Evolutionary conservation across 2,888 invertebrate species (phyloP).

Genomic region (Amitus sp.): DNA sequence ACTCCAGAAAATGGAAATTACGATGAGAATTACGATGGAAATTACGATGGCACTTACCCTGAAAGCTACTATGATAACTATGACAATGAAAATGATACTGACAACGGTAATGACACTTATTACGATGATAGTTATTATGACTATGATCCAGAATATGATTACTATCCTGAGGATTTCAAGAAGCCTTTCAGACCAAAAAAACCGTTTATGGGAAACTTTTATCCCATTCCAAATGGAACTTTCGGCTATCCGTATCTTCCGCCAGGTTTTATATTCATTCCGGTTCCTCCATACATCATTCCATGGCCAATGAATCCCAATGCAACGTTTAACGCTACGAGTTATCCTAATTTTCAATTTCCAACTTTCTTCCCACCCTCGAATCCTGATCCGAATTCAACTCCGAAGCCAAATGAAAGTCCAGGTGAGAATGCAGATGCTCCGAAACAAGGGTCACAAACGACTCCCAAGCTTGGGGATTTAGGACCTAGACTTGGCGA

Average conservation of each 20-base stretch:
- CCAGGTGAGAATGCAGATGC: not conserved
- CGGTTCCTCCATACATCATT: not conserved
- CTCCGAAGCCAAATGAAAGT: constrained; percentile 18
- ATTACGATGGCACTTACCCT: not conserved
- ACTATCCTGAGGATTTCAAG: too few species aligned
- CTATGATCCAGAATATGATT: constrained; percentile 13
- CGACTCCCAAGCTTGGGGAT: not conserved
- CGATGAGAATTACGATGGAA: not conserved
- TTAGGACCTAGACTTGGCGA: not conserved
- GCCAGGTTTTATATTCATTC: not conserved
- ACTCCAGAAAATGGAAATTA: constrained; percentile 2
- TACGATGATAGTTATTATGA: constrained; percentile 20
- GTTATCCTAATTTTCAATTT: constrained; percentile 1
- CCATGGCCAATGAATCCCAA: constrained; percentile 1
- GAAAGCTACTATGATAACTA: not conserved
- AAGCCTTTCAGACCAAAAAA: not conserved
- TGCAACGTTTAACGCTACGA: not conserved
- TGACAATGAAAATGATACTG: not conserved
- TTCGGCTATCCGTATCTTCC: not conserved
- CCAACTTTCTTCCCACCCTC: constrained; percentile 22
- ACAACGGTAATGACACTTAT: not conserved
- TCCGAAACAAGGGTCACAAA: not conserved
- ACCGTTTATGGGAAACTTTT: not conserved
- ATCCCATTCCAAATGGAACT: constrained; percentile 1
- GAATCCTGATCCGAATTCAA: constrained; percentile 1